Evolutionary conservation across 1,140 invertebrate species (phyloP).

Genomic region (Drosophila sucinea): DNA sequence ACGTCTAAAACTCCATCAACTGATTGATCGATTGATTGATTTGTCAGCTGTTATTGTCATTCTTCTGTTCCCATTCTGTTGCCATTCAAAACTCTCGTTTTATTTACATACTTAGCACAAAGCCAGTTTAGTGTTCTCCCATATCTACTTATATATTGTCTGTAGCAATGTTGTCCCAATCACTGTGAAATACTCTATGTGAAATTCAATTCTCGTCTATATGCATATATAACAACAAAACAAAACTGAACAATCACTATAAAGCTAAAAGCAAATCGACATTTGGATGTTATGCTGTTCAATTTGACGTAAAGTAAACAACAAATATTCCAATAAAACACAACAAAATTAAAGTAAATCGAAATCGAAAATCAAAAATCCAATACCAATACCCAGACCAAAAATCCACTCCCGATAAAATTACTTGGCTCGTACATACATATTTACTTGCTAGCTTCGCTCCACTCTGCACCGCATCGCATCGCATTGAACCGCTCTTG

Average conservation of each 20-base stretch:
- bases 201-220: constrained; percentile 25
- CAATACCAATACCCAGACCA: constrained; percentile 22
- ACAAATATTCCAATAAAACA: constrained; percentile 25
- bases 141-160: constrained; percentile 14
- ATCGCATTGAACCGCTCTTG: constrained; percentile 3
- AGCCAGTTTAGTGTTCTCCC: not conserved
- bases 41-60: not conserved
- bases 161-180: constrained; percentile 25
- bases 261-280: constrained; percentile 74
- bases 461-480: not conserved
- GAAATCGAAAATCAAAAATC: constrained; percentile 16
- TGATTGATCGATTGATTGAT: not conserved
- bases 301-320: constrained; percentile 49
- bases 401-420: constrained; percentile 37
- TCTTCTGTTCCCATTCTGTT: constrained; percentile 5
- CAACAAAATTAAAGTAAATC: constrained; percentile 14
- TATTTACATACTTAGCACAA: not conserved
- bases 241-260: constrained; percentile 49
- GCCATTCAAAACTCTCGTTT: constrained; percentile 4
- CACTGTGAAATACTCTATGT: constrained; percentile 21
- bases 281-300: constrained; percentile 83
- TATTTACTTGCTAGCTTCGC: constrained; percentile 46
- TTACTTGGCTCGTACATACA: constrained; percentile 53
- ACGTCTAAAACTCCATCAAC: not conserved
- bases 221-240: constrained; percentile 55